These are phyloP conservation scores for Calidris pugnax DNA, from an alignment of 2,113 vertebrate genomes.

Conservation along the genomic window DNA sequence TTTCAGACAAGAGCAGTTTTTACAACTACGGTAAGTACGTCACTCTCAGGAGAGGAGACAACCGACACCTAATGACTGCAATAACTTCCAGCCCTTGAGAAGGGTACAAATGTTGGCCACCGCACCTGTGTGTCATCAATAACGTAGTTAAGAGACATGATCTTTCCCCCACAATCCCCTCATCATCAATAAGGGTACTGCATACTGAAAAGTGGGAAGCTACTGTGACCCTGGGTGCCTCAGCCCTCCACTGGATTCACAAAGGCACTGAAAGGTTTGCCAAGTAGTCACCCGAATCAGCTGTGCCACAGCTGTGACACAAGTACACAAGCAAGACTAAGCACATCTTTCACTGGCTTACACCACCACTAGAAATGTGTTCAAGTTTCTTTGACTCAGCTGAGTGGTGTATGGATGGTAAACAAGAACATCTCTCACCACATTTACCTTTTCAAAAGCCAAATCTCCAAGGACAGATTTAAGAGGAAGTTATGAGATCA, in stretches of 20 bases:
- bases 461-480: neutral
- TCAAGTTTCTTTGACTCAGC: neutral
- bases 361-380: neutral
- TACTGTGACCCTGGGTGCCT: neutral
- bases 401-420: neutral
- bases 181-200: neutral
- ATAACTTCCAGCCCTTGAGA: neutral
- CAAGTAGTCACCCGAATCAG: neutral
- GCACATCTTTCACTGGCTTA: neutral
- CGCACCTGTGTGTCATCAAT: accelerated
- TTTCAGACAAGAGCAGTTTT: neutral
- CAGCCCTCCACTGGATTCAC: neutral
- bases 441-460: neutral
- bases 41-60: neutral
- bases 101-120: neutral
- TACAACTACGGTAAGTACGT: neutral
- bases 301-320: neutral
- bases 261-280: neutral
- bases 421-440: neutral
- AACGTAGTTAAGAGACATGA: neutral
- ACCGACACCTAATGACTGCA: neutral
- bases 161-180: neutral
- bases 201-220: neutral
- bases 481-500: neutral
- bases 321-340: neutral